Evolutionary conservation across 2,113 vertebrate genomes (phyloP), one percentile per base, ranked within the genome.

Genomic region (Nipponia nippon): DNA sequence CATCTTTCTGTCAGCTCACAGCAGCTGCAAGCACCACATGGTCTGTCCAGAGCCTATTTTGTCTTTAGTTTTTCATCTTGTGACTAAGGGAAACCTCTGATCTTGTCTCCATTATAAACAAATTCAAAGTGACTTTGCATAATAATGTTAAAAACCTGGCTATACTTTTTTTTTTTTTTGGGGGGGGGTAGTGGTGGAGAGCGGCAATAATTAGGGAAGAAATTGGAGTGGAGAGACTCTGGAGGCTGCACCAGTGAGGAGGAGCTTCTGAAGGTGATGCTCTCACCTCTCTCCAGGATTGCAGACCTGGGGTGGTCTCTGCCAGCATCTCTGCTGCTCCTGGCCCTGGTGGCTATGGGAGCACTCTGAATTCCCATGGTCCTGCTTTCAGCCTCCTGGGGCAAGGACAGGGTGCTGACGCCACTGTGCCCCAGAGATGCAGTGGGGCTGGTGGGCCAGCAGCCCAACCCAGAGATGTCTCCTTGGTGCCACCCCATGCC

Each of bases 401-500:
- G 13, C 49, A 44, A 61, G 30, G 44, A 6, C 30, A 42, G 49
- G 21, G 11, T 11, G 20, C 50, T 30, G 75, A 26, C n/a, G 44
- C 7, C 2, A 20, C 79, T 8, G 47, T 75, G 42, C 27, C 52
- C 32, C 30, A 2, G 49, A 14, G 49, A 12, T 38, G 73, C 0
- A 1, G 21, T 0, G 7, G 13, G 63, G 63, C 42, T 19, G 36
- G 58, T 30, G 52, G 70, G 38, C n/a, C 59, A 53, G 25, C 55
- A 70, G 44, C 44, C 36, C n/a, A 17, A 22, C 27, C 36, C 26
- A 10, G 76, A 29, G 42, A 10, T 1, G 21, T 38, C 25, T 47
- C n/a, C 76, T 11, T 0, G 3, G 36, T 72, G 63, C 36, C 66
- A n/a, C 23, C 7, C 11, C n/a, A 0, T 3, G 16, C 14, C 83